Evolutionary conservation across 35 echinoderm and acorn worm genomes (phyloP).

Genomic region (Anneissia japonica): DNA sequence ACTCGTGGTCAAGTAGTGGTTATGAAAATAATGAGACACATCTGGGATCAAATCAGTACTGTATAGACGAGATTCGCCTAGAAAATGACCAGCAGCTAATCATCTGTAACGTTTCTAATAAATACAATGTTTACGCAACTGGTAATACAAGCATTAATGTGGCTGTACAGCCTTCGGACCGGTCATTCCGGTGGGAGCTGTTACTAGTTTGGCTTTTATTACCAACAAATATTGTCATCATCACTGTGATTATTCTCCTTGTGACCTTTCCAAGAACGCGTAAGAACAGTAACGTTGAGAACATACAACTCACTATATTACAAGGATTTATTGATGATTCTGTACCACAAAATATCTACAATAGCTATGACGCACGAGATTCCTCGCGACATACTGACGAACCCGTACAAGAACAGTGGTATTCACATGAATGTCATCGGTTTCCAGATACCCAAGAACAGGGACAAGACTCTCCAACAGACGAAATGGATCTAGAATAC

Average conservation of each 20-base stretch:
- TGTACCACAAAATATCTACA: no score
- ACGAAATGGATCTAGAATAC: no score
- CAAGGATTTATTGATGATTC: no score
- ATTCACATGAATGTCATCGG: no score
- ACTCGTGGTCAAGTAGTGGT: not conserved
- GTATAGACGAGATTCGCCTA: not conserved
- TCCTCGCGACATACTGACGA: no score
- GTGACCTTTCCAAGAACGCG: not conserved
- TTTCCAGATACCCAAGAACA: no score
- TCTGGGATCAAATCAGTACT: not conserved
- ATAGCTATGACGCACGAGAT: no score
- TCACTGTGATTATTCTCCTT: not conserved
- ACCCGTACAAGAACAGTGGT: no score
- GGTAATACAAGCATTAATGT: not conserved
- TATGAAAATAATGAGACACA: not conserved
- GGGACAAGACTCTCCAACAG: no score
- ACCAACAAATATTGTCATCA: not conserved
- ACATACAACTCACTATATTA: no score
- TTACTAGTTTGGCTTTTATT: not conserved
- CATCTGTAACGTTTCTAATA: not conserved
- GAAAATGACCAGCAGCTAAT: not conserved
- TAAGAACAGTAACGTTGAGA: not conserved
- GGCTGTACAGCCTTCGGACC: no score
- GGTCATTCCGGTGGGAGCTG: not conserved
- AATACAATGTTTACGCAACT: not conserved